A percentile compares a stretch with the other conserved stretches of the same genome.
Conservation (phyloP, 2,113 vertebrate genomes). For the Mastomys natalensis region DNA sequence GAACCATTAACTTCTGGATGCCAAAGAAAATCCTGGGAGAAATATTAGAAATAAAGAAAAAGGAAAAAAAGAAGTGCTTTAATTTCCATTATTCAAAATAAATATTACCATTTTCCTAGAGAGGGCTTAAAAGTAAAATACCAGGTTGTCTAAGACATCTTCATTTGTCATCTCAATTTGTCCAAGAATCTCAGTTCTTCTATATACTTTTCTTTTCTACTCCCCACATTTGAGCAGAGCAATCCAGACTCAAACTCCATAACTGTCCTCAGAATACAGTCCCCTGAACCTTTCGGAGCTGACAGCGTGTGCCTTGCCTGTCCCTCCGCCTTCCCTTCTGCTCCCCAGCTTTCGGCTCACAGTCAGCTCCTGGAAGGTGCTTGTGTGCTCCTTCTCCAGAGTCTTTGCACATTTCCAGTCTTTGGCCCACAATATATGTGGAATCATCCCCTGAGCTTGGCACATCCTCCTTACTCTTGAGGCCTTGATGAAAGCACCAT, state of each 20-base stretch:
- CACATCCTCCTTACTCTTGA: background rate
- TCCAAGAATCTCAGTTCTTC: background rate
- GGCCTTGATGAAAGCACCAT: background rate
- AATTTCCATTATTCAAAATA: slow-evolving; percentile 18
- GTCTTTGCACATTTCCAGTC: background rate
- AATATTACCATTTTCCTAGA: background rate
- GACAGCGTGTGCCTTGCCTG: too few relatives aligned
- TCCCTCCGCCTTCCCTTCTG: background rate
- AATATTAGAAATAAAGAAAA: slow-evolving; percentile 53
- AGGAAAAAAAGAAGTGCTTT: background rate
- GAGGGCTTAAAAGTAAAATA: background rate
- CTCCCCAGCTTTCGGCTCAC: background rate
- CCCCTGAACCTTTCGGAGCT: background rate
- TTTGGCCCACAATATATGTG: background rate
- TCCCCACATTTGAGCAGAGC: background rate
- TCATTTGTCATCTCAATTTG: background rate
- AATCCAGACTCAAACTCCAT: background rate
- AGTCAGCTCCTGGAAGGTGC: background rate
- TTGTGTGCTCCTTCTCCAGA: background rate
- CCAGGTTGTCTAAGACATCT: background rate
- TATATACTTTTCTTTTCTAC: background rate
- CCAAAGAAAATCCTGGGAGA: slow-evolving; percentile 95
- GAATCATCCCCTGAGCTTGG: background rate
- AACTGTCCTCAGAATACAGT: background rate
- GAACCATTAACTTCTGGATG: slow-evolving; percentile 97